These are phyloP conservation scores for Vesta saturnalis DNA, from an alignment of 2,888 invertebrate species.

Conservation along the genomic window DNA sequence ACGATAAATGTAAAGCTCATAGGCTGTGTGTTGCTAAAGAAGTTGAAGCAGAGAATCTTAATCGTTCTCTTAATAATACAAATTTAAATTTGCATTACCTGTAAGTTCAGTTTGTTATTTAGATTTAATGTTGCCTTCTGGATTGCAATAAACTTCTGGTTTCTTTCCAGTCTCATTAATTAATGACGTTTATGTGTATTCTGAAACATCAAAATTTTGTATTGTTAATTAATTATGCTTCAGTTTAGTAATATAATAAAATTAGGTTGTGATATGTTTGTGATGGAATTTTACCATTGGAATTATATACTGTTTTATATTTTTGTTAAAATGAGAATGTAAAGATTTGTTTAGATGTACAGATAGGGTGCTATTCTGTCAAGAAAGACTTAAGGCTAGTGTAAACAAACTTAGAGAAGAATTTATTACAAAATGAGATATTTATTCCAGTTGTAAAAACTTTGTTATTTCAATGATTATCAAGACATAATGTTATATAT, in stretches of 20 bases:
- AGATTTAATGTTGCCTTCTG: not conserved
- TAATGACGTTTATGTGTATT: too few species aligned
- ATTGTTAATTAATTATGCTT: too few species aligned
- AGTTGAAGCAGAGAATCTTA: conserved; percentile 51
- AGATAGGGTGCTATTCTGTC: not conserved
- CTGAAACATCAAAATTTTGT: too few species aligned
- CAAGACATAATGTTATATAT: not conserved
- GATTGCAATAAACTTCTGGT: too few species aligned
- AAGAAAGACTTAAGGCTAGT: conserved; percentile 24
- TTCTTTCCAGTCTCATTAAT: too few species aligned
- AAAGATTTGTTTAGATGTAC: not conserved
- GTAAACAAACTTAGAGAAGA: conserved; percentile 8
- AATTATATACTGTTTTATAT: not conserved
- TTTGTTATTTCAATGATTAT: conserved; percentile 9
- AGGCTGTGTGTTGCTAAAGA: conserved; percentile 70
- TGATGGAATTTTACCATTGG: not conserved
- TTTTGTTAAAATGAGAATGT: not conserved
- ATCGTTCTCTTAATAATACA: conserved; percentile 20
- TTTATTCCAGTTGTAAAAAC: conserved; percentile 9
- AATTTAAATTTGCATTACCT: conserved; percentile 12
- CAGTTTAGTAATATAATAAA: not conserved
- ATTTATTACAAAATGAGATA: conserved; percentile 11
- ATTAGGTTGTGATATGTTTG: conserved; percentile 3
- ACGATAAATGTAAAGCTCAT: conserved; percentile 82
- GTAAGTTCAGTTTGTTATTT: conserved; percentile 7